Evolutionary conservation across 2,113 vertebrate species (phyloP).

Genomic region (Nyctereutes procyonoides): DNA sequence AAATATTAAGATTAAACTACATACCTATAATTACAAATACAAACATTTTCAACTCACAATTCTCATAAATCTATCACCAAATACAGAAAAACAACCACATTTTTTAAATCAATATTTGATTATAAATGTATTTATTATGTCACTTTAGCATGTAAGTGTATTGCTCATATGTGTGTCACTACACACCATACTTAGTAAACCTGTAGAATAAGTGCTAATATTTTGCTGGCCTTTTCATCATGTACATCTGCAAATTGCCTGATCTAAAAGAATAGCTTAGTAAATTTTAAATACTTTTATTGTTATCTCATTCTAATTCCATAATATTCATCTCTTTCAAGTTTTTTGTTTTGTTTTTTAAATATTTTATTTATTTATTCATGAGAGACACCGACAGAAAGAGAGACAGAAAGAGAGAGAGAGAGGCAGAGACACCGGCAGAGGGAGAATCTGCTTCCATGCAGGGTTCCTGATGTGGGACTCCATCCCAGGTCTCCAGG

Average conservation of each 20-base stretch:
- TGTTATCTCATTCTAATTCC: background rate
- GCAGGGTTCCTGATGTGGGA: too few relatives aligned
- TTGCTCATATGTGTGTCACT: background rate
- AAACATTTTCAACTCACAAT: background rate
- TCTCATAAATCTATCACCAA: background rate
- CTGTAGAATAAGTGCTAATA: background rate
- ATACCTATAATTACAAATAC: background rate
- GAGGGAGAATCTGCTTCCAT: too few relatives aligned
- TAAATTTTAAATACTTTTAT: background rate
- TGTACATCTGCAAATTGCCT: background rate
- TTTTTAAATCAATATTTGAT: background rate
- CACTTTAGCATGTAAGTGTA: background rate
- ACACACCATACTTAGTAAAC: background rate
- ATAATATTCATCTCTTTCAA: background rate
- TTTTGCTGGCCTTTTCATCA: background rate
- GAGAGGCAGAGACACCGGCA: too few relatives aligned
- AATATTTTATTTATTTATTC: too few relatives aligned
- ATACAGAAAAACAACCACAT: background rate
- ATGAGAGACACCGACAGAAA: too few relatives aligned
- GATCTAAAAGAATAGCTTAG: background rate
- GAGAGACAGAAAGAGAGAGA: too few relatives aligned
- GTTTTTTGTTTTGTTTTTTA: too few relatives aligned
- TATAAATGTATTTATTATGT: background rate
- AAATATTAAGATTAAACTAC: background rate
- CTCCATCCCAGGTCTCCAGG: too few relatives aligned